Conservation (phyloP, 2,888 invertebrate species). For the Tricholauxania praeusta region DNA sequence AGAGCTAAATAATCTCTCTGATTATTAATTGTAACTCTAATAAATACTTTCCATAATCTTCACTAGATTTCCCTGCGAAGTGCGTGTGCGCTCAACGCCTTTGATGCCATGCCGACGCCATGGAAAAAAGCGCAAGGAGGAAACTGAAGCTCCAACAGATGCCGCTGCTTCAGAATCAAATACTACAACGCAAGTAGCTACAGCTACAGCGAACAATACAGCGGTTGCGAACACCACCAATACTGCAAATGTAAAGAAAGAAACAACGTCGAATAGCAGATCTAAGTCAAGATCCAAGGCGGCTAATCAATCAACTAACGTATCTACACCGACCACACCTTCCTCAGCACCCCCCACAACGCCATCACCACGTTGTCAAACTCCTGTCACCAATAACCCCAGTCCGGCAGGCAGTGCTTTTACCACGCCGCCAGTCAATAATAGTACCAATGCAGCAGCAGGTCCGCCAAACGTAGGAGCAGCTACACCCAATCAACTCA, state of each 20-base stretch:
- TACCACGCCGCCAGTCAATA: constrained; percentile 67
- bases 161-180: constrained; percentile 53
- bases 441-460: constrained; percentile 36
- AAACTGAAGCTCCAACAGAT: constrained; percentile 69
- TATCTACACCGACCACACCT: constrained; percentile 52
- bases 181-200: constrained; percentile 40
- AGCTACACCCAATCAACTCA: constrained; percentile 64
- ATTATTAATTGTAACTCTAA: neutral
- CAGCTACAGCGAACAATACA: constrained; percentile 37
- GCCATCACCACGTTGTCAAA: constrained; percentile 66
- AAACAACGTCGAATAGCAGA: constrained; percentile 41
- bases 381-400: constrained; percentile 71
- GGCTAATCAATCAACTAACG: constrained; percentile 47
- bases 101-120: constrained; percentile 84
- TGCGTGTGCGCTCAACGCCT: constrained; percentile 86
- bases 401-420: constrained; percentile 71
- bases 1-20: neutral
- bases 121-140: constrained; percentile 80
- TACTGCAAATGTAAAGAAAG: constrained; percentile 52
- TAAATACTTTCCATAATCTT: neutral
- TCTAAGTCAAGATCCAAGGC: constrained; percentile 59
- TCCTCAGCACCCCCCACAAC: constrained; percentile 63
- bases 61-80: constrained; percentile 86
- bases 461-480: constrained; percentile 50
- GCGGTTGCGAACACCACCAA: constrained; percentile 45